Conservation (phyloP, 1,140 invertebrate species). For the Eumaeus atala region DNA sequence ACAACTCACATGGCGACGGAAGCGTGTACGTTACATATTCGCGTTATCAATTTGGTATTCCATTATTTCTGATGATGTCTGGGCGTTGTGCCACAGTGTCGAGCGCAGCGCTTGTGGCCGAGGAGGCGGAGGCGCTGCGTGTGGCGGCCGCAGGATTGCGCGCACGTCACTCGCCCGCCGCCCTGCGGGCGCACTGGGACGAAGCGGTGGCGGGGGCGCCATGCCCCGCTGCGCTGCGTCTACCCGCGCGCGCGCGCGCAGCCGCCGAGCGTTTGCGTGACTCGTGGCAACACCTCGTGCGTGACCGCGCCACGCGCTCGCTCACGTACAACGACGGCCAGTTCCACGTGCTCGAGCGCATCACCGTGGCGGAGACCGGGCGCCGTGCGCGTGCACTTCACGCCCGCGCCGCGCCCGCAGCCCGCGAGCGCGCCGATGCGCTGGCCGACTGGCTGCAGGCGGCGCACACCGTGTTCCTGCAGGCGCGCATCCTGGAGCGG, state of each 20-base stretch:
- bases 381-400: constrained; percentile 79
- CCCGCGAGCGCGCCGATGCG: constrained; percentile 81
- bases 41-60: too few species aligned
- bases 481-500: constrained; percentile 84
- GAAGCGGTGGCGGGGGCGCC: constrained; percentile 78
- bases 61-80: too few species aligned
- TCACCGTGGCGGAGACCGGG: constrained; percentile 82
- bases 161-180: constrained; percentile 35
- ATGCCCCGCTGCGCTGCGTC: constrained; percentile 79
- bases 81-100: too few species aligned
- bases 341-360: constrained; percentile 92
- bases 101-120: constrained; percentile 30
- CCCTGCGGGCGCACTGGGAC: constrained; percentile 48
- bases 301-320: constrained; percentile 88
- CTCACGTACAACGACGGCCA: constrained; percentile 95
- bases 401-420: constrained; percentile 78
- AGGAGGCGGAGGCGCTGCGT: constrained; percentile 42
- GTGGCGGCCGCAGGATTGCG: constrained; percentile 30
- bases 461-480: constrained; percentile 85
- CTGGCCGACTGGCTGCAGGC: constrained; percentile 83
- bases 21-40: too few species aligned
- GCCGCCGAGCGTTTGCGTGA: constrained; percentile 79
- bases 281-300: constrained; percentile 92
- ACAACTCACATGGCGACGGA: too few species aligned
- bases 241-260: constrained; percentile 71